Evolutionary conservation across 1,140 invertebrate genomes (phyloP).

Genomic region (Heterodera carotae): DNA sequence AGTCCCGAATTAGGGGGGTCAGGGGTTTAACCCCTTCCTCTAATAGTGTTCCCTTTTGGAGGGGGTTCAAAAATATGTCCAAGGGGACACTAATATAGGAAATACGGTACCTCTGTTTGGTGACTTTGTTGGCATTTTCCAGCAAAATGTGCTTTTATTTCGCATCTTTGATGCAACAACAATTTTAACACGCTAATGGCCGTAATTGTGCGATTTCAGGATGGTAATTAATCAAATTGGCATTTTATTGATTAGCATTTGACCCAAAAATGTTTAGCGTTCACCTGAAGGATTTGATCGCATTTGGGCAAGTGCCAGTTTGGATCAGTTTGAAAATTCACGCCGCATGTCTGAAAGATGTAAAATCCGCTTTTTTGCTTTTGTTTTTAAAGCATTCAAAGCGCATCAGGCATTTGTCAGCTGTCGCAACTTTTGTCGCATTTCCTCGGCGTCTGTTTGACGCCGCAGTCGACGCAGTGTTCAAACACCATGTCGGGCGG

Average conservation of each 20-base stretch:
- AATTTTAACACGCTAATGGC: constrained; percentile 74
- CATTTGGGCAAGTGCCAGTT: constrained; percentile 65
- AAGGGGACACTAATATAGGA: too few relatives aligned
- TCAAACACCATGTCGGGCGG: constrained; percentile 69
- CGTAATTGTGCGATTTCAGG: constrained; percentile 65
- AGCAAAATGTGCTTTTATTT: constrained; percentile 49
- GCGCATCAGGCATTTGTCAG: constrained; percentile 66
- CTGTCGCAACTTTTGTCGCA: constrained; percentile 64
- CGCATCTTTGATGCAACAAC: constrained; percentile 69
- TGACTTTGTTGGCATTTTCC: too few relatives aligned
- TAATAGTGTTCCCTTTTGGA: too few relatives aligned
- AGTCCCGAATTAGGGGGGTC: too few relatives aligned
- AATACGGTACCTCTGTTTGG: too few relatives aligned
- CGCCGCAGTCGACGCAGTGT: constrained; percentile 70
- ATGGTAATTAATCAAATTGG: neutral
- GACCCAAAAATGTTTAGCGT: constrained; percentile 67
- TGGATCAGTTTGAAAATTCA: constrained; percentile 67
- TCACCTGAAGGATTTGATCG: constrained; percentile 72
- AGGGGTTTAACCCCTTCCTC: too few relatives aligned
- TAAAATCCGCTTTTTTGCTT: too few relatives aligned
- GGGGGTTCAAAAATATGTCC: neutral
- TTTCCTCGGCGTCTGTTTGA: constrained; percentile 57
- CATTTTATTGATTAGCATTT: neutral
- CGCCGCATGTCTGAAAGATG: constrained; percentile 70
- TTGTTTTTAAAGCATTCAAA: too few relatives aligned